phyloP scores from a whole-genome alignment of 2,797 vertebrate genomes.

The Ibycter americanus region DNA sequence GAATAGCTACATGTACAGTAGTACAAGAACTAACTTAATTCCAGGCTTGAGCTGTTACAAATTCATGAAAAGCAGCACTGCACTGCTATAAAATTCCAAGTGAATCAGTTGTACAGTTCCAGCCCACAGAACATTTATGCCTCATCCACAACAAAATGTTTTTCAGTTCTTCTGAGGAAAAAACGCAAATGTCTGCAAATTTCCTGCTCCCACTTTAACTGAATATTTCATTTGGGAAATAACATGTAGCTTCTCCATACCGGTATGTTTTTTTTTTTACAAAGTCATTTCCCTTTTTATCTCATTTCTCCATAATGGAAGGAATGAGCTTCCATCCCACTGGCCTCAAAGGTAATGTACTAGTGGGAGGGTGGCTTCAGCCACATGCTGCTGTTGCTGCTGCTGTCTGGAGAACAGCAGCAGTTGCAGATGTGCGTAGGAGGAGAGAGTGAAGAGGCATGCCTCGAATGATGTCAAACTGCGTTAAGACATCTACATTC shows the following conservation, averaged over 20 bases:
- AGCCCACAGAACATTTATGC: slow-evolving; percentile 42
- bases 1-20: neutral
- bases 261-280: neutral
- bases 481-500: neutral
- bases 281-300: neutral
- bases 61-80: neutral
- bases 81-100: neutral
- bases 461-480: neutral
- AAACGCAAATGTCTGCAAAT: neutral
- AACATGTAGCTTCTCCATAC: neutral
- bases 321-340: neutral
- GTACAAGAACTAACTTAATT: neutral
- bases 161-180: neutral
- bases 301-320: neutral
- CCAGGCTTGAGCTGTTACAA: neutral
- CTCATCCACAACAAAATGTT: slow-evolving; percentile 26
- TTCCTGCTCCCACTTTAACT: neutral
- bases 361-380: neutral
- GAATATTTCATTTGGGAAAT: neutral
- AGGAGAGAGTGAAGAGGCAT: neutral
- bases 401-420: neutral
- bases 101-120: slow-evolving; percentile 6
- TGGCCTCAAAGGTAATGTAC: neutral
- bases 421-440: neutral
- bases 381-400: neutral